Evolutionary conservation across 2,113 vertebrate species (phyloP), one percentile per base, ranked within the genome.

Genomic region (Formicarius rufipectus): DNA sequence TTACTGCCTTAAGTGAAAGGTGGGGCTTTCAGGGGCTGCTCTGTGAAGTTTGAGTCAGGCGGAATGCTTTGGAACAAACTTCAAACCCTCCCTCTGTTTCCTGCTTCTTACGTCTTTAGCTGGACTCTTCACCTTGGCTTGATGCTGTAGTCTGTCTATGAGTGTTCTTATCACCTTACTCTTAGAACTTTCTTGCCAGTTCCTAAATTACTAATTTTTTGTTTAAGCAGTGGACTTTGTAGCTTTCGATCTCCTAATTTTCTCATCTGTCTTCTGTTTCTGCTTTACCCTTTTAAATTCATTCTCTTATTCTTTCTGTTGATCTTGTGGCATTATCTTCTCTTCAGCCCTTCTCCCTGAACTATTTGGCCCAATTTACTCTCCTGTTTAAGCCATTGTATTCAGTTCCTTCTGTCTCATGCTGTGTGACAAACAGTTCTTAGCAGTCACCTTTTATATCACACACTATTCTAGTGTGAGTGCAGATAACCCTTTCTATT

Each of bases 211-310:
- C 42, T 82, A 77, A 50, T 67, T 58, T 76, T 87, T 89, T 92
- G 25, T 55, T 56, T n/a, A 66, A 92, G 45, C 20, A 53, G 22
- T 53, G 73, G 21, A 37, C 53, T 94, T 80, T 44, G 53, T 42
- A 50, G 28, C n/a, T 84, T 95, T 92, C 62, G n/a, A 73, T 84
- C 75, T 93, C 53, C 66, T 76, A 50, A 59, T 94, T 95, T 82
- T 75, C 73, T 96, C n/a, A 62, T 82, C n/a, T 42, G 19, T 94
- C 80, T 88, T 89, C 31, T 91, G 6, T 78, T 89, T 95, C 85
- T 86, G 28, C 55, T 73, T 88, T 40, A 12, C 14, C 45, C 33
- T 62, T 89, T 95, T 74, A 60, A 94, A 89, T 50, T 42, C 60
- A 31, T 86, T 40, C 31, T 39, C 2, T 58, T 14, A 42, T 91